Evolutionary conservation across 2,113 vertebrate genomes (phyloP), one percentile per base, ranked within the genome.

Genomic region (Cyphomyrus plagiostoma): DNA sequence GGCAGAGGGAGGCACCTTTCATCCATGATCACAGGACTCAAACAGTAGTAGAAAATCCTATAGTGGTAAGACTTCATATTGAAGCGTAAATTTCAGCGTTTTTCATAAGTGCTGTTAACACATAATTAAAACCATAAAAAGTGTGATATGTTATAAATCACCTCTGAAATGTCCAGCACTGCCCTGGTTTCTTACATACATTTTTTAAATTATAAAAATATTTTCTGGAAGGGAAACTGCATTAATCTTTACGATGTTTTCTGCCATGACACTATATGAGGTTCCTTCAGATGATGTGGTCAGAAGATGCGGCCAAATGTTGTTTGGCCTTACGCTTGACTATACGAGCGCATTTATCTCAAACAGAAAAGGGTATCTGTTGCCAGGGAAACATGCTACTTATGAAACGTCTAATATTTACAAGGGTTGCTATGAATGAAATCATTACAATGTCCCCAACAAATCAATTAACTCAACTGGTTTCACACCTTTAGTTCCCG

Each of bases 201-300:
- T 85, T 82, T 56, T 9, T 45, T 39, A 85, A 83, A 84, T 62
- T 89, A 89, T 50, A 89, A 89, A 89, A 89, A 89, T 89, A 89
- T 35, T 84, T 84, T 85, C 53, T 66, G 56, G 45, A 62, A 17
- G n/a, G 70, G 21, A 58, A 50, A 26, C 58, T 21, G 53, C 39
- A 58, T 56, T 82, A 53, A 21, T 46, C 52, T 53, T 77, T 89
- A 53, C 19, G 50, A n/a, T 30, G 26, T 52, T 80, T 80, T 10
- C 66, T 88, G 39, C 39, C 30, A 2, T 19, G 21, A 52, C 88
- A 89, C 58, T 53, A 30, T 15, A 35, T 58, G 23, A 87, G 17
- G 30, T 30, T 30, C 26, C 15, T 17, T 39, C 26, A 3, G 1
- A 42, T 35, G 86, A 26, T 21, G 62, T 45, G 15, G n/a, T 30